Percentiles rank a stretch among this genome's conserved stretches.
phyloP scores from a whole-genome alignment of 1,140 invertebrate genomes.

The Lutraria rhynchaena region DNA sequence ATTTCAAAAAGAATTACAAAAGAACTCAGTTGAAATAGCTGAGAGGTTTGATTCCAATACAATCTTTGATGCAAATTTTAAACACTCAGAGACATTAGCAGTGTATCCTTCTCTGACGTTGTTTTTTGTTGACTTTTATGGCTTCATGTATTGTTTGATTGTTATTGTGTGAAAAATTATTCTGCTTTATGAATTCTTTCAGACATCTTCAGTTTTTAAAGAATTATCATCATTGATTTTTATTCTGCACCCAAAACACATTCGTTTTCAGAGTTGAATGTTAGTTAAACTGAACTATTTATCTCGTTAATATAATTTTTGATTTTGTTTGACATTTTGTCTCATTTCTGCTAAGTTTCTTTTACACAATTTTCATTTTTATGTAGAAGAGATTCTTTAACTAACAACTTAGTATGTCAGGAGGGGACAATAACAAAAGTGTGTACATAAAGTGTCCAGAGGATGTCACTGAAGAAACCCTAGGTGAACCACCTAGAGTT shows the following conservation, averaged over 20 bases:
- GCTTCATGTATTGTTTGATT: no score
- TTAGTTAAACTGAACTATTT: not conserved
- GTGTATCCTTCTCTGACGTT: conserved; percentile 48
- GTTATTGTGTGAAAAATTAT: no score
- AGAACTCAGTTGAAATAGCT: conserved; percentile 1
- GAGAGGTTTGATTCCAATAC: not conserved
- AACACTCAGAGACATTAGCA: conserved; percentile 17
- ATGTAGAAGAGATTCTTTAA: conserved; percentile 20
- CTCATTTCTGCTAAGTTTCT: not conserved
- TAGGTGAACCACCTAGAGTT: conserved; percentile 55
- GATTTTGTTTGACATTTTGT: not conserved
- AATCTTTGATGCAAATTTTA: conserved; percentile 31
- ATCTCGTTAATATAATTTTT: not conserved
- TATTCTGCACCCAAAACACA: not conserved
- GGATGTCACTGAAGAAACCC: conserved; percentile 44
- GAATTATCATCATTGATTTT: no score
- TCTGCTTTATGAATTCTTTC: no score
- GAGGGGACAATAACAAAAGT: not conserved
- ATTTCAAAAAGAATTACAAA: conserved; percentile 48
- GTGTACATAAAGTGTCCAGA: conserved; percentile 42
- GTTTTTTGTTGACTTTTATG: no score
- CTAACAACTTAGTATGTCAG: not conserved
- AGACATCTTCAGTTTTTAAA: no score
- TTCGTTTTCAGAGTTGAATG: not conserved
- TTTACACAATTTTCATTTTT: not conserved